Percentiles rank a stretch among this genome's conserved stretches.
phyloP scores from a whole-genome alignment of 2,888 invertebrate species.

The Nesidiocoris tenuis region DNA sequence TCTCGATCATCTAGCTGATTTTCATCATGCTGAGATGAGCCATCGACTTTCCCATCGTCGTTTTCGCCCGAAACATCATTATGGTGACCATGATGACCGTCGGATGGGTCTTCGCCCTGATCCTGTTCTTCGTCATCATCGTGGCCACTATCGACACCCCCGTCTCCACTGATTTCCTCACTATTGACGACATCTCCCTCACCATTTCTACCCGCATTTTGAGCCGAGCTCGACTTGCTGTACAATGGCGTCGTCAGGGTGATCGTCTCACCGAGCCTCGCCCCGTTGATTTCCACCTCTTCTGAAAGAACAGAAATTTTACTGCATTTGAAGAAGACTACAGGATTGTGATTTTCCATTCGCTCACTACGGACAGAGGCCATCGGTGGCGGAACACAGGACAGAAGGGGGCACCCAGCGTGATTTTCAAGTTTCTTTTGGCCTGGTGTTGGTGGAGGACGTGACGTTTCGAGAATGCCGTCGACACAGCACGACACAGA shows the following conservation, averaged over 20 bases:
- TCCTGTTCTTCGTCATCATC: conserved; percentile 14
- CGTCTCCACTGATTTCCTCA: too few species aligned
- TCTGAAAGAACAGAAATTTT: conserved; percentile 24
- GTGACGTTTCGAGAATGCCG: conserved; percentile 40
- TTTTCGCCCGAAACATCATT: conserved; percentile 4
- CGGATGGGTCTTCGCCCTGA: conserved; percentile 2
- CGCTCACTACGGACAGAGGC: conserved; percentile 14
- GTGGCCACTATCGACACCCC: conserved; percentile 22
- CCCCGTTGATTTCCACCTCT: conserved; percentile 35
- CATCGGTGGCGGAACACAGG: conserved; percentile 36
- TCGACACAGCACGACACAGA: conserved; percentile 35
- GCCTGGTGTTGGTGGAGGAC: conserved; percentile 10
- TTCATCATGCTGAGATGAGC: conserved; percentile 3
- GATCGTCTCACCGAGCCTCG: conserved; percentile 40
- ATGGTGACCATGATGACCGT: conserved; percentile 17
- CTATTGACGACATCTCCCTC: not conserved
- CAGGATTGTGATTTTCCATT: not conserved
- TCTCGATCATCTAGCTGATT: too few species aligned
- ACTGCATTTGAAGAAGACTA: not conserved
- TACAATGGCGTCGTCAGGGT: conserved; percentile 27
- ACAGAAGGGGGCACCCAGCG: conserved; percentile 31
- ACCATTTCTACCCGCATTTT: not conserved
- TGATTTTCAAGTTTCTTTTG: not conserved
- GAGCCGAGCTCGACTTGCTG: not conserved
- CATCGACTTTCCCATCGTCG: conserved; percentile 29